These are phyloP conservation scores for Dysidea cf. avara DNA, from an alignment of 37 sponge, comb jelly and placozoan species.

Conservation along the genomic window DNA sequence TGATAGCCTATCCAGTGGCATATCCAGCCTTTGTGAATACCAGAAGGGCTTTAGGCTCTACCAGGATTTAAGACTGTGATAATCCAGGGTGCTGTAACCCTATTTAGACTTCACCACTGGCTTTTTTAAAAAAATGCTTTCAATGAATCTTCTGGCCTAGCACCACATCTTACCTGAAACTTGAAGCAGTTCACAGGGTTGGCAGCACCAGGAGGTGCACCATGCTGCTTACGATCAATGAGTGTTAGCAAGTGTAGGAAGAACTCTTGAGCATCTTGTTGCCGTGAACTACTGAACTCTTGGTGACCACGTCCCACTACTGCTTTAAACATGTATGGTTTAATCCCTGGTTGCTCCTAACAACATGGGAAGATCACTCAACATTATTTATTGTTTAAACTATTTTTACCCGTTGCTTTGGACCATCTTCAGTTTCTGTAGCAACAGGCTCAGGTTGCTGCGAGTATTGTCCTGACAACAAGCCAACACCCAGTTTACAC, in stretches of 20 bases:
- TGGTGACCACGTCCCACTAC: conserved; percentile 81
- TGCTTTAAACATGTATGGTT: conserved; percentile 74
- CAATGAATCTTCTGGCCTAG: neutral
- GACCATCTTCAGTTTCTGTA: too few species aligned
- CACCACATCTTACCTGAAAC: conserved; percentile 66
- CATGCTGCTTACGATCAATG: conserved; percentile 56
- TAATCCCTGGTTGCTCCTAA: conserved; percentile 57
- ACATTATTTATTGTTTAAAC: neutral
- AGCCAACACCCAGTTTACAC: conserved; percentile 66
- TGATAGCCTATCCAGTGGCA: too few species aligned
- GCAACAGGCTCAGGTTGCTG: conserved; percentile 23
- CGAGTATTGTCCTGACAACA: conserved; percentile 77
- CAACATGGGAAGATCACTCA: neutral
- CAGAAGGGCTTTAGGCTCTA: too few species aligned
- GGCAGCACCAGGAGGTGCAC: neutral
- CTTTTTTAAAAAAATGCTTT: neutral
- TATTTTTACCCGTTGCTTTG: neutral
- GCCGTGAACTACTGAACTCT: conserved; percentile 82
- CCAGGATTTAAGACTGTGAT: too few species aligned
- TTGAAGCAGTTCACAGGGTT: conserved; percentile 51
- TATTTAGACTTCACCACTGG: too few species aligned
- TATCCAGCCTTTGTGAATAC: too few species aligned
- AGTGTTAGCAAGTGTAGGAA: conserved; percentile 70
- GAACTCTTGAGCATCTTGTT: conserved; percentile 91
- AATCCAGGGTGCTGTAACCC: too few species aligned